phyloP scores from a whole-genome alignment of 2,113 vertebrate species.

The Nannospalax galili region DNA sequence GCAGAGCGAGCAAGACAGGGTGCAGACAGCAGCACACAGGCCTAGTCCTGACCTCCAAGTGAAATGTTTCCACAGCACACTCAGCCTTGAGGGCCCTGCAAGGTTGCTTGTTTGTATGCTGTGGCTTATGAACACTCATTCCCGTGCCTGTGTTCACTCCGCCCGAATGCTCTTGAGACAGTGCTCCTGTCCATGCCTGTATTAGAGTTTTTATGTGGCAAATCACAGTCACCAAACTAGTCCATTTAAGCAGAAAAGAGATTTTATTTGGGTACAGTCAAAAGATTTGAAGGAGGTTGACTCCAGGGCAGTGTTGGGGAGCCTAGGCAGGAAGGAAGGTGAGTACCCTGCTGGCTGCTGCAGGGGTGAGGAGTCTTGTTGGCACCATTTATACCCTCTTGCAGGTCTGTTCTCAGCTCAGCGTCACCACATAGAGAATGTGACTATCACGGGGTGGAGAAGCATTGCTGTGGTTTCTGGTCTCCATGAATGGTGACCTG shows the following conservation, averaged over 20 bases:
- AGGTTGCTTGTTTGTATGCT: fast-evolving
- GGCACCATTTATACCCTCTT: neutral
- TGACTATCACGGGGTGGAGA: neutral
- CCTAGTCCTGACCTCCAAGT: neutral
- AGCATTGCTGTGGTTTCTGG: fast-evolving
- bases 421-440: fast-evolving
- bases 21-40: no score
- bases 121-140: no score
- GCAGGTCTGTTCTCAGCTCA: neutral
- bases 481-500: neutral
- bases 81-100: neutral
- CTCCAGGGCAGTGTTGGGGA: neutral
- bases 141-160: fast-evolving
- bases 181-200: neutral
- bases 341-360: fast-evolving
- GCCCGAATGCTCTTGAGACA: neutral
- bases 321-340: fast-evolving
- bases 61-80: neutral
- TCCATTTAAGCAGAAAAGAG: neutral
- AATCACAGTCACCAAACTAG: neutral
- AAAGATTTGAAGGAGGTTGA: neutral
- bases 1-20: neutral
- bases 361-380: no score
- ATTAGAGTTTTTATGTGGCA: neutral
- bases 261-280: neutral